Percentiles rank a stretch among this genome's conserved stretches.
Evolutionary conservation across 2,888 invertebrate species (phyloP).

Genomic region (Xanthorhoe designata): DNA sequence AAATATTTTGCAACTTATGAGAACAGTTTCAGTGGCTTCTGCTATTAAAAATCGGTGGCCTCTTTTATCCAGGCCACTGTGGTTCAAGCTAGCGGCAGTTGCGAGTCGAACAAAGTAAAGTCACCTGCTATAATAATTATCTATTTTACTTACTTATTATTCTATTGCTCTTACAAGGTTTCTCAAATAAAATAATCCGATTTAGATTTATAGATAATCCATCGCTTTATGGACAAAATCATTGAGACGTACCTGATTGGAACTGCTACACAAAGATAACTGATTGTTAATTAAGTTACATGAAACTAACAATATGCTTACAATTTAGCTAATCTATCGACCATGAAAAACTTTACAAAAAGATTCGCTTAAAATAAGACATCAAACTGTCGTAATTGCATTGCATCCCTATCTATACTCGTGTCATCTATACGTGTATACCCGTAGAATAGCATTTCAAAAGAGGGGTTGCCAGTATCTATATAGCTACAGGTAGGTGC

Average conservation of each 20-base stretch:
- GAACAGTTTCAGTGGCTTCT: conserved; percentile 8
- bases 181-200: not conserved
- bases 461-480: not conserved
- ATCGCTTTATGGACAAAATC: too few species aligned
- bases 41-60: not conserved
- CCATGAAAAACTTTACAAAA: too few species aligned
- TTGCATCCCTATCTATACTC: conserved; percentile 2
- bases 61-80: not conserved
- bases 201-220: too few species aligned
- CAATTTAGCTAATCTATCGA: too few species aligned
- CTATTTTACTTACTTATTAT: too few species aligned
- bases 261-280: too few species aligned
- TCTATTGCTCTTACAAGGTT: not conserved
- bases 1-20: conserved; percentile 12
- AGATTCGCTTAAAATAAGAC: too few species aligned
- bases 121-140: not conserved
- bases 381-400: not conserved
- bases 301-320: too few species aligned
- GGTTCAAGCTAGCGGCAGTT: not conserved
- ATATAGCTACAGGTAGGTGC: conserved; percentile 32
- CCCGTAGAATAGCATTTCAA: not conserved
- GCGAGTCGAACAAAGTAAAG: not conserved
- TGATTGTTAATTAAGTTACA: too few species aligned
- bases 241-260: too few species aligned
- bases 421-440: conserved; percentile 16